Base-by-base conservation (phyloP, 2,113 vertebrate species). In the Salvelinus sp. region DNA sequence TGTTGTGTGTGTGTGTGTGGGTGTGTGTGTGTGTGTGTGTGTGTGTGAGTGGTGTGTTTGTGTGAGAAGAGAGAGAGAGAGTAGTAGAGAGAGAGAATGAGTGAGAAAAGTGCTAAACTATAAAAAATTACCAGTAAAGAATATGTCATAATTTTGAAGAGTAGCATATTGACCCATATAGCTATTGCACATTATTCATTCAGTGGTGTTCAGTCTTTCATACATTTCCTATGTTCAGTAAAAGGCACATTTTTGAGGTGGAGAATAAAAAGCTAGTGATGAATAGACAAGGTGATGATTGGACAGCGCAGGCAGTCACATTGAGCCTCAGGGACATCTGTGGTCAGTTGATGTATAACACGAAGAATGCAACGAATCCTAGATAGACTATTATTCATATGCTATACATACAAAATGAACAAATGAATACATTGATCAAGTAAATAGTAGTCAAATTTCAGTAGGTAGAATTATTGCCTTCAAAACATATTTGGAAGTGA, bases 281-380 rank as follows among this genome's bases (percentile, higher is more conserved):
- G 13, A 73, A 73, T 5, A 76, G 7, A 66, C 0, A 70, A 60
- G 60, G 38, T 44, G 38, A 10, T n/a, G 9, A 44, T 44, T 44
- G 9, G 38, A 44, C 38, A 44, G 38, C 38, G n/a, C n/a, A n/a
- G 18, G 14, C 50, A 14, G 16, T 18, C 48, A 54, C 48, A 16
- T 13, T 62, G 79, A 75, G 78, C 74, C 80, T 83, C 23, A 57
- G 2, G 79, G 90, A 82, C 91, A 88, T 82, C 91, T 91, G 88
- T 88, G 91, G 88, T 77, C 38, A 75, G 0, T 30, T 70, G 38
- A 44, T 44, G 38, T 13, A 54, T 22, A 33, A 67, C 72, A 65
- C 27, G n/a, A 30, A 16, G 2, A 18, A 16, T 68, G 38, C 14
- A 69, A 69, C 16, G 5, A 68, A 69, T 47, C 20, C 3, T 13